These are phyloP conservation scores for Ctenochaetus hawaiiensis DNA, from an alignment of 2,797 vertebrate species.

Conservation along the genomic window DNA sequence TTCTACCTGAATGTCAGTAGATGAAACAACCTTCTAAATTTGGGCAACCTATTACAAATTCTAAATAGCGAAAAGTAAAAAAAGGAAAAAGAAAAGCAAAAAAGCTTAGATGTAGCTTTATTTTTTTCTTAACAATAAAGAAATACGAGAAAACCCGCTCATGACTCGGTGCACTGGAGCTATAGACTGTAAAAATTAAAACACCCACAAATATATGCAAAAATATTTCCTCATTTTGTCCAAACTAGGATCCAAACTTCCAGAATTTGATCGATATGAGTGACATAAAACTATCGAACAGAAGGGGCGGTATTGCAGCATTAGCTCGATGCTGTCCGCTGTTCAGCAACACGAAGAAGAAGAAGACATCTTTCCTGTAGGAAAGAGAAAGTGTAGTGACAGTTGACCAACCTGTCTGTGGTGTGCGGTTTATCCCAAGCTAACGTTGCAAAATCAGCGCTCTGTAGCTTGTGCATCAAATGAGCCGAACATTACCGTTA, in stretches of 20 bases:
- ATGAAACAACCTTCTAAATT: too few species aligned
- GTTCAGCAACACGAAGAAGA: slow-evolving; percentile 20
- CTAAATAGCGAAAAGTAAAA: too few species aligned
- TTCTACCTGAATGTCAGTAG: too few species aligned
- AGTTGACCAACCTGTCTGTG: slow-evolving; percentile 18
- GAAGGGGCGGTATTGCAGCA: slow-evolving; percentile 23
- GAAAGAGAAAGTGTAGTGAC: slow-evolving; percentile 3
- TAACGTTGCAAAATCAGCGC: neutral
- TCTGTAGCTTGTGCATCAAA: slow-evolving; percentile 6
- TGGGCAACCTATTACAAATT: too few species aligned
- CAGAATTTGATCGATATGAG: neutral
- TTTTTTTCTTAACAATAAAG: too few species aligned
- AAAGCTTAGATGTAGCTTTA: too few species aligned
- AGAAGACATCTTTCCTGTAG: slow-evolving; percentile 13
- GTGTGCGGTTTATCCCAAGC: neutral
- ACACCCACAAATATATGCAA: too few species aligned
- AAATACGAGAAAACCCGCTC: too few species aligned
- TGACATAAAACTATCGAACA: neutral
- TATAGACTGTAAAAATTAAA: too few species aligned
- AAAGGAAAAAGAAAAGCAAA: too few species aligned
- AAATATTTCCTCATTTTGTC: too few species aligned
- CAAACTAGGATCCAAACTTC: neutral
- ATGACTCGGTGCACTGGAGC: too few species aligned
- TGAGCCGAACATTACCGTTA: slow-evolving; percentile 23
- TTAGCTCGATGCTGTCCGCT: neutral